Evolutionary conservation across 2,888 invertebrate species (phyloP).

Genomic region (Mesorhabditis belari): DNA sequence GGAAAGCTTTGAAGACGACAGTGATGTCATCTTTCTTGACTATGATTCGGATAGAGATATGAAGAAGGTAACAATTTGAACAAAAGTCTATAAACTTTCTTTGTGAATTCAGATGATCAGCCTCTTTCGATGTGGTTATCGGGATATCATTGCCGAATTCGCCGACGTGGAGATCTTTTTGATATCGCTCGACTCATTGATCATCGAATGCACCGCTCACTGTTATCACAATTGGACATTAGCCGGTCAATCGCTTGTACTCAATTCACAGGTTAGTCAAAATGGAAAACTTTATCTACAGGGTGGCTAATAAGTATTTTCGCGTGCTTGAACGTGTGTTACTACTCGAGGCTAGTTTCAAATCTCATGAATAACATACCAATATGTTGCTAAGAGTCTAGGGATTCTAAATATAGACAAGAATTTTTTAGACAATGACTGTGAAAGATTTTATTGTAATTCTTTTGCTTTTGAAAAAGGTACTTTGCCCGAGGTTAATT

Average conservation of each 20-base stretch:
- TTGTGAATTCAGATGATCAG: conserved; percentile 24
- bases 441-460: no score
- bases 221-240: conserved; percentile 50
- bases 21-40: conserved; percentile 23
- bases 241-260: conserved; percentile 47
- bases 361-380: no score
- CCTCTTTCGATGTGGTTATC: conserved; percentile 34
- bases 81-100: not conserved
- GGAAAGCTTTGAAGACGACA: conserved; percentile 18
- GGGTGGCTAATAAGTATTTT: no score
- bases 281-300: no score
- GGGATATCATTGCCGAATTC: conserved; percentile 48
- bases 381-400: no score
- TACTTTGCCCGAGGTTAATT: no score
- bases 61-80: conserved; percentile 13
- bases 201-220: conserved; percentile 48
- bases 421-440: not conserved
- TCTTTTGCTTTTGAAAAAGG: no score
- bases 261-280: conserved; percentile 37
- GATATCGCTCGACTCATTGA: conserved; percentile 45
- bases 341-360: not conserved
- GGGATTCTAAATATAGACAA: not conserved
- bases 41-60: conserved; percentile 22
- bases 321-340: no score
- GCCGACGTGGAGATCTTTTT: conserved; percentile 52